Percentiles rank a stretch among this genome's conserved stretches.
These are phyloP conservation scores for Drosophila ironensis DNA, from an alignment of 1,140 invertebrate species.

Conservation along the genomic window DNA sequence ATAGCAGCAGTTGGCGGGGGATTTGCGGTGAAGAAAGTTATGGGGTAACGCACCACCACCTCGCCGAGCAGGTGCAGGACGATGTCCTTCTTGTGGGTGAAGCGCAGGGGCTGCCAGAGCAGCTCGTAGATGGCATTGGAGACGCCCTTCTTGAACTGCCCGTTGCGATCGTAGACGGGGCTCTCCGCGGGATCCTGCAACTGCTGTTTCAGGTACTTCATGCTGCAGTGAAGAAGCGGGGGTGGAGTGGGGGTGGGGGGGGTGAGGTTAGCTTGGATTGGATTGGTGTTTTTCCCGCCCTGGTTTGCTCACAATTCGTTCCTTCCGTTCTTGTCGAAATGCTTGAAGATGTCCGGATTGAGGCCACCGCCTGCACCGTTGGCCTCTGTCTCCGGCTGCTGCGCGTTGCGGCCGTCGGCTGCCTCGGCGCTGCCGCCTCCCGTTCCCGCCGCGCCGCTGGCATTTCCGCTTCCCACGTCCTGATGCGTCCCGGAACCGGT, in stretches of 20 bases:
- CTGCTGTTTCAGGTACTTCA: conserved; percentile 78
- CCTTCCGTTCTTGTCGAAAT: conserved; percentile 73
- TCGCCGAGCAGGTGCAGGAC: conserved; percentile 87
- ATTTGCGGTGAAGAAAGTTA: background rate
- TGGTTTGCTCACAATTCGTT: conserved; percentile 73
- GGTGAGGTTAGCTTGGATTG: too few species aligned
- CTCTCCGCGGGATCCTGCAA: conserved; percentile 62
- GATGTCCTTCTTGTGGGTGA: conserved; percentile 87
- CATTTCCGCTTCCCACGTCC: too few species aligned
- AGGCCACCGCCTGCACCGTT: conserved; percentile 34
- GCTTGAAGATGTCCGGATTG: conserved; percentile 71
- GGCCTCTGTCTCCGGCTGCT: conserved; percentile 29
- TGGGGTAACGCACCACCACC: conserved; percentile 84
- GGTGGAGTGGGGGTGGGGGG: background rate
- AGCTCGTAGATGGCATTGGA: conserved; percentile 85
- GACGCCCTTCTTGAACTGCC: conserved; percentile 72
- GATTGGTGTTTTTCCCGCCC: too few species aligned
- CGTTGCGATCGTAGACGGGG: conserved; percentile 67
- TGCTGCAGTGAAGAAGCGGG: conserved; percentile 50
- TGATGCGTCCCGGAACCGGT: conserved; percentile 53
- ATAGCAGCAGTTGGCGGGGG: too few species aligned
- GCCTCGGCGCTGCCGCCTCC: conserved; percentile 17
- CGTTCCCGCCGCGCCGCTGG: too few species aligned
- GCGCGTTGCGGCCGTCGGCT: conserved; percentile 12
- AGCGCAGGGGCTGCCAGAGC: conserved; percentile 87